Conservation (phyloP, 2,113 vertebrate species). For the Strix uralensis region DNA sequence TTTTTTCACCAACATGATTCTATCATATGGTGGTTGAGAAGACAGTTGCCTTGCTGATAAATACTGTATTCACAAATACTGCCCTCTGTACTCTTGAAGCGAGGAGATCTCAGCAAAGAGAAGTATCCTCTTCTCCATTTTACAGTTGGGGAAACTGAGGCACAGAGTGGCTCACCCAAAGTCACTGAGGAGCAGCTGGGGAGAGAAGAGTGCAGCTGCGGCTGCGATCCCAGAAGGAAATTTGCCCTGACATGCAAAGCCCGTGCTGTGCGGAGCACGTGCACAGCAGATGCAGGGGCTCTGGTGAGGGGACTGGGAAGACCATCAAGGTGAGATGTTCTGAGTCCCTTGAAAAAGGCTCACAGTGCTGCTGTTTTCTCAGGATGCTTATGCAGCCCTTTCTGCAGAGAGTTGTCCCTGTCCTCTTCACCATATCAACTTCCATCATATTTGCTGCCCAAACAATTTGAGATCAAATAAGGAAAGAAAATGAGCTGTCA, state of each 20-base stretch:
- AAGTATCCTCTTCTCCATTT: neutral
- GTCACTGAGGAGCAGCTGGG: neutral
- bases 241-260: neutral
- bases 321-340: fast-evolving
- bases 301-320: neutral
- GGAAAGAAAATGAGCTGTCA: neutral
- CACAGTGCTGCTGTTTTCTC: neutral
- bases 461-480: neutral
- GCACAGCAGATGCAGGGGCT: neutral
- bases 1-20: neutral
- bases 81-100: neutral
- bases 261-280: fast-evolving
- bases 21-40: neutral
- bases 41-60: neutral
- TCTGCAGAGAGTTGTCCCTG: neutral
- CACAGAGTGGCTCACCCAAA: neutral
- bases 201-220: neutral
- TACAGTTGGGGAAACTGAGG: neutral
- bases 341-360: neutral
- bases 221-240: neutral
- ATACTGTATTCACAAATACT: neutral
- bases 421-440: fast-evolving
- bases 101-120: neutral
- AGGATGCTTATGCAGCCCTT: fast-evolving
- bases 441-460: neutral